phyloP scores from a whole-genome alignment of 2,888 invertebrate genomes.

The Pegoplata infirma region DNA sequence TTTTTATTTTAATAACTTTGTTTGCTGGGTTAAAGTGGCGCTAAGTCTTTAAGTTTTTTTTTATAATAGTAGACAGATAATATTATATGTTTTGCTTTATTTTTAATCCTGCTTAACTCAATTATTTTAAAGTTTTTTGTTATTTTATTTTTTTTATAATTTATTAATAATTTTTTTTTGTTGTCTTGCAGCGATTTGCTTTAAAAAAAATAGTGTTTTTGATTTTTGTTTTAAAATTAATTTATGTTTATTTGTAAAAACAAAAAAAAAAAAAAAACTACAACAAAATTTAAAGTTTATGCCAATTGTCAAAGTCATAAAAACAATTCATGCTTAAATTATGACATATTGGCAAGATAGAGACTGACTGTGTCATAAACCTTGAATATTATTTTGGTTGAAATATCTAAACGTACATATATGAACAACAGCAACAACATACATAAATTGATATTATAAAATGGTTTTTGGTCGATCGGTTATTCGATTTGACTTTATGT shows the following conservation, averaged over 20 bases:
- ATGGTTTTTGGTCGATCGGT: background rate
- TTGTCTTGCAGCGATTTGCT: background rate
- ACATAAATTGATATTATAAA: no score
- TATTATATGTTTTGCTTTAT: background rate
- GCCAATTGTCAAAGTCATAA: slow-evolving; percentile 51
- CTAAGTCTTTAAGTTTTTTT: background rate
- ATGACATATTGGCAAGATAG: slow-evolving; percentile 43
- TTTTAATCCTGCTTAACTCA: background rate
- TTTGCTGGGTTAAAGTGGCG: background rate
- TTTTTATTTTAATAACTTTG: background rate
- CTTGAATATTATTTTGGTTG: slow-evolving; percentile 15
- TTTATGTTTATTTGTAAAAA: slow-evolving; percentile 2
- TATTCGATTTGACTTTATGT: no score
- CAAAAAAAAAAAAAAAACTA: no score
- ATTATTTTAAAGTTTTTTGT: background rate
- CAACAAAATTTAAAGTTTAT: slow-evolving; percentile 12
- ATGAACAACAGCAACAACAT: no score
- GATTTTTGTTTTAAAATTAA: slow-evolving; percentile 18
- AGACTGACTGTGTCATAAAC: slow-evolving; percentile 24
- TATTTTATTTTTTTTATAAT: background rate
- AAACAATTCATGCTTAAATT: slow-evolving; percentile 53
- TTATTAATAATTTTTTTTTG: background rate
- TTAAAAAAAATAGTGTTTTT: background rate
- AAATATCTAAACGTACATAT: background rate
- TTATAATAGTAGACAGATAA: no score